Evolutionary conservation across 2,113 vertebrate genomes (phyloP).

Genomic region (Ursus arctos): DNA sequence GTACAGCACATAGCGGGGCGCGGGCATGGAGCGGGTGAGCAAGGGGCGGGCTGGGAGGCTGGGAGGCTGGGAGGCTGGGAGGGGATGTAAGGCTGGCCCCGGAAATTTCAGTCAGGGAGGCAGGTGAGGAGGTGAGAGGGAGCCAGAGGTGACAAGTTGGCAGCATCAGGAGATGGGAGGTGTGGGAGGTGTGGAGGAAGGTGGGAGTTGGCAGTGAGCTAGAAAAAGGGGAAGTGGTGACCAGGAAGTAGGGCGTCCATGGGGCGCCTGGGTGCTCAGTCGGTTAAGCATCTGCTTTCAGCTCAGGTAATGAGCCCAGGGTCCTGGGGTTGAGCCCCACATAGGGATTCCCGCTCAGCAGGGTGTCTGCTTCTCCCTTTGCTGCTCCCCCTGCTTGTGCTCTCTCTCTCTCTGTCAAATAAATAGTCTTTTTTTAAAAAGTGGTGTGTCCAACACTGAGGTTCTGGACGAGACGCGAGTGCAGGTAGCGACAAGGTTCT

Average conservation of each 20-base stretch:
- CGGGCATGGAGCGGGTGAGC: fast-evolving
- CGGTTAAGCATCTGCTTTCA: too few relatives aligned
- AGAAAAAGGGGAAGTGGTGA: not conserved
- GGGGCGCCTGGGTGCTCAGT: too few relatives aligned
- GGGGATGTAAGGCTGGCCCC: fast-evolving
- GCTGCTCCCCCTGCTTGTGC: too few relatives aligned
- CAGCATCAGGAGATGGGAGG: fast-evolving
- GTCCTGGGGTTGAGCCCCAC: too few relatives aligned
- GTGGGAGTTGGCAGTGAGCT: not conserved
- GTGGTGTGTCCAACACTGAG: not conserved
- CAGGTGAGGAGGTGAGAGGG: not conserved
- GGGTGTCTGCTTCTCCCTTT: too few relatives aligned
- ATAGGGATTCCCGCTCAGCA: too few relatives aligned
- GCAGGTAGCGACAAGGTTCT: not conserved
- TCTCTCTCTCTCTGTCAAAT: not conserved
- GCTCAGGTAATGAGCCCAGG: too few relatives aligned
- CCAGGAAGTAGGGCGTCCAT: too few relatives aligned
- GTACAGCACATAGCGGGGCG: not conserved
- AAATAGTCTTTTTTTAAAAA: not conserved
- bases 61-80: too few relatives aligned
- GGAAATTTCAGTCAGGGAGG: not conserved
- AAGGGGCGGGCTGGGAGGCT: too few relatives aligned
- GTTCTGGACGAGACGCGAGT: not conserved
- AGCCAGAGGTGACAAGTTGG: too few relatives aligned
- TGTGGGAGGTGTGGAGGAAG: fast-evolving